A percentile compares a stretch with the other conserved stretches of the same genome.
Conservation (phyloP, 2,797 vertebrate species). For the Erithacus rubecula region DNA sequence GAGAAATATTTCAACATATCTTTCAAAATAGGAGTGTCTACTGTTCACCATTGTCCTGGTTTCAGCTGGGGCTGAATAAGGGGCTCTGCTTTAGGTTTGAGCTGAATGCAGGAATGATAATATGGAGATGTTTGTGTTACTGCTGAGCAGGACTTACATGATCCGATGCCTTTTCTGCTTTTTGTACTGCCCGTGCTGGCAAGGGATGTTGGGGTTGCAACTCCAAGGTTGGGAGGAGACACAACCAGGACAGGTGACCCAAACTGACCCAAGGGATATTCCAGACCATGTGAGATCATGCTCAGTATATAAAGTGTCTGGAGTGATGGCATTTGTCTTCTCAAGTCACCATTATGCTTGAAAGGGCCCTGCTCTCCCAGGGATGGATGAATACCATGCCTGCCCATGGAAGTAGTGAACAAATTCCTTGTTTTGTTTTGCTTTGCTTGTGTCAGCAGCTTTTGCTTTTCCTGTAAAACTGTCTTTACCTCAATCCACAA, state of each 20-base stretch:
- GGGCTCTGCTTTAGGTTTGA: not conserved
- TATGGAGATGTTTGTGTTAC: not conserved
- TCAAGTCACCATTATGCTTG: not conserved
- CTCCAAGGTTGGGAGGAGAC: not conserved
- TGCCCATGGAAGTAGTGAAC: not conserved
- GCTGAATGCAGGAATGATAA: not conserved
- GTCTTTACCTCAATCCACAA: not conserved
- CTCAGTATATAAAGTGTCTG: not conserved
- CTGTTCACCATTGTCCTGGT: not conserved
- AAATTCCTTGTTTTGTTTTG: not conserved
- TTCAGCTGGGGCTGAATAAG: not conserved
- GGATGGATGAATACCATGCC: not conserved
- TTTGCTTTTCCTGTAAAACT: not conserved
- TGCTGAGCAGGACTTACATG: not conserved
- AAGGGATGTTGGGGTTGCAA: not conserved
- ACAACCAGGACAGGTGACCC: not conserved
- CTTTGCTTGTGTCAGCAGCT: not conserved
- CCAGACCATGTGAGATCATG: not conserved
- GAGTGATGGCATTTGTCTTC: not conserved
- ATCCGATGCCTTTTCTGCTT: not conserved
- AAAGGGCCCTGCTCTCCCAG: not conserved
- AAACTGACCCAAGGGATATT: not conserved
- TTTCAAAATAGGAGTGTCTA: not conserved
- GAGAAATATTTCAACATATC: not conserved
- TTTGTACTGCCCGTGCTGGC: fast-evolving